phyloP scores from a whole-genome alignment of 1,140 invertebrate species.

The Carposina sasakii region DNA sequence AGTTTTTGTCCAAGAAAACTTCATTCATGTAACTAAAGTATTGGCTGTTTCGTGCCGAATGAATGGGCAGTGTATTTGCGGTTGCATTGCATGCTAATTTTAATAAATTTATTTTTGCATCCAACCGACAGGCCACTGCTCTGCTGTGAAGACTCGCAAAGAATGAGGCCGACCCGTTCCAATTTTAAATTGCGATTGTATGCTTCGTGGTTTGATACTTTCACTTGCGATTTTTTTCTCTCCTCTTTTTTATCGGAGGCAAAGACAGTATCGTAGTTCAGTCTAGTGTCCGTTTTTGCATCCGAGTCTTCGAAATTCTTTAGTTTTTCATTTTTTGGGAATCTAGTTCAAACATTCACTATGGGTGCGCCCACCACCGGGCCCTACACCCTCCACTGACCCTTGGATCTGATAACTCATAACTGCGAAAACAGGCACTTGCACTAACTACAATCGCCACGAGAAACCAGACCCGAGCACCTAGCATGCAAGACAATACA shows the following conservation, averaged over 20 bases:
- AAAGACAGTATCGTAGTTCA: slow-evolving; percentile 6
- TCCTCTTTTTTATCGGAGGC: too few species aligned
- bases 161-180: slow-evolving; percentile 60
- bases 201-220: slow-evolving; percentile 37
- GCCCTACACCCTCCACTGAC: too few species aligned
- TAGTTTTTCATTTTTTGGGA: too few species aligned
- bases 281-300: slow-evolving; percentile 18
- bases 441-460: too few species aligned
- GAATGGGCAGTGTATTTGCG: slow-evolving; percentile 31
- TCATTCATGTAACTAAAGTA: slow-evolving; percentile 7
- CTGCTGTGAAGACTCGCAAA: slow-evolving; percentile 40
- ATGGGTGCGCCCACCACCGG: too few species aligned
- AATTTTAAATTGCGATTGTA: slow-evolving; percentile 63
- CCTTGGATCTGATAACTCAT: too few species aligned
- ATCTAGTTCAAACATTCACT: too few species aligned
- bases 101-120: slow-evolving; percentile 50
- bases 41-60: slow-evolving; percentile 9
- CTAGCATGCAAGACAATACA: too few species aligned
- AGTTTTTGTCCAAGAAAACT: slow-evolving; percentile 28
- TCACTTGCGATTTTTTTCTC: slow-evolving; percentile 46
- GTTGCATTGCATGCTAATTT: slow-evolving; percentile 33
- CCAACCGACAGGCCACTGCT: too few species aligned
- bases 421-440: too few species aligned
- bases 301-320: slow-evolving; percentile 18
- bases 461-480: too few species aligned